A percentile compares a stretch with the other conserved stretches of the same genome.
phyloP scores from a whole-genome alignment of 2,797 vertebrate species.

The Lemur catta region DNA sequence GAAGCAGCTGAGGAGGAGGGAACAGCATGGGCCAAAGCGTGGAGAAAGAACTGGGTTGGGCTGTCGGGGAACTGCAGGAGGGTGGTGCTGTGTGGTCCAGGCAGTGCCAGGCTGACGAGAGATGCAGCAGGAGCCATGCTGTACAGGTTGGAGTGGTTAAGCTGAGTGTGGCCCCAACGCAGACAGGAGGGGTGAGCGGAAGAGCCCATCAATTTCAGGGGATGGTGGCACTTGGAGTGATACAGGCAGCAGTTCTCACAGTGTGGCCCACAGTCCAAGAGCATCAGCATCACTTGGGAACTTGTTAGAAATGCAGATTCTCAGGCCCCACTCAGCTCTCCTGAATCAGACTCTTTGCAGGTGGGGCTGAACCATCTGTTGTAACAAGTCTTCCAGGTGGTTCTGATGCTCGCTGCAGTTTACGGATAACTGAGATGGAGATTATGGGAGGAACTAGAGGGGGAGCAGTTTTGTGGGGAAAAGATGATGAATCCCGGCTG shows the following conservation, averaged over 20 bases:
- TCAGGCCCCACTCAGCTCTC: not conserved
- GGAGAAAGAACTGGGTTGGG: not conserved
- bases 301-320: not conserved
- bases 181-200: too few species aligned
- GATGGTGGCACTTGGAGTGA: not conserved
- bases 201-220: not conserved
- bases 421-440: not conserved
- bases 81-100: not conserved
- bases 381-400: not conserved
- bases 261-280: not conserved
- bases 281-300: not conserved
- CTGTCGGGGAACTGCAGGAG: not conserved
- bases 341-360: not conserved
- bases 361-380: rapidly evolving
- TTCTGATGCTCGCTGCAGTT: not conserved
- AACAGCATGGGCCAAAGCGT: rapidly evolving
- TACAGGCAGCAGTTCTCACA: not conserved
- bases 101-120: not conserved
- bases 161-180: not conserved
- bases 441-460: not conserved
- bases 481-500: not conserved
- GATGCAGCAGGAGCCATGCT: not conserved
- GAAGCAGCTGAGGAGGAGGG: not conserved
- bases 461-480: not conserved
- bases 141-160: not conserved